phyloP scores from a whole-genome alignment of 2,797 vertebrate genomes.

The Myotis myotis region DNA sequence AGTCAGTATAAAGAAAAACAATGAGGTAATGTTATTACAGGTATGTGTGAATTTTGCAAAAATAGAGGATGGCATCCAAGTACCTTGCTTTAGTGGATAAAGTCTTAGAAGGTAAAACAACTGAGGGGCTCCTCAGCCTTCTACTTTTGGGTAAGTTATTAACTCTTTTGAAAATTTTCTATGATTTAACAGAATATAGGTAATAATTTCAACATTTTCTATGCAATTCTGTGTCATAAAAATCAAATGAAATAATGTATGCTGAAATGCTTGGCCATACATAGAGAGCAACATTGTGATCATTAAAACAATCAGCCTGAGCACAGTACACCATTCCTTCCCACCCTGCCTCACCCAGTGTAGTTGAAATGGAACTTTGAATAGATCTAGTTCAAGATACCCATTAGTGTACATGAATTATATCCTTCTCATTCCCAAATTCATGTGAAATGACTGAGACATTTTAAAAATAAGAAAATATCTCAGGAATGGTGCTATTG shows the following conservation, averaged over 20 bases:
- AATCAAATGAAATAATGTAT: background rate
- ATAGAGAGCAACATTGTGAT: background rate
- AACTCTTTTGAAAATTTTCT: background rate
- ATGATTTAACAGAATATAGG: background rate
- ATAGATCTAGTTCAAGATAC: background rate
- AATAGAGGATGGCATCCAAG: background rate
- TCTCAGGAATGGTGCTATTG: background rate
- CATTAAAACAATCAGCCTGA: slow-evolving; percentile 44
- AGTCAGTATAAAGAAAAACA: slow-evolving; percentile 28
- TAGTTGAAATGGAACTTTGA: background rate
- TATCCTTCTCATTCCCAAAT: slow-evolving; percentile 1
- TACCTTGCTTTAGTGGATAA: background rate
- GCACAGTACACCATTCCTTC: background rate
- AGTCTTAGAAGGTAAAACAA: background rate
- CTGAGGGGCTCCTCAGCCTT: background rate
- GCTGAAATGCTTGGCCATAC: background rate
- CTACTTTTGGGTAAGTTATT: background rate
- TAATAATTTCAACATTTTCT: background rate
- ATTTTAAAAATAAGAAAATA: slow-evolving; percentile 25
- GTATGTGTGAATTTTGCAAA: background rate
- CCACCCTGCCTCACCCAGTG: background rate
- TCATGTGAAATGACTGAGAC: slow-evolving; percentile 28
- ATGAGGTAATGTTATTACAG: background rate
- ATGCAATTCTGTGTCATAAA: background rate
- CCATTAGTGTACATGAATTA: background rate